These are phyloP conservation scores for Thermophis baileyi DNA, from an alignment of 2,113 vertebrate species.

Conservation along the genomic window DNA sequence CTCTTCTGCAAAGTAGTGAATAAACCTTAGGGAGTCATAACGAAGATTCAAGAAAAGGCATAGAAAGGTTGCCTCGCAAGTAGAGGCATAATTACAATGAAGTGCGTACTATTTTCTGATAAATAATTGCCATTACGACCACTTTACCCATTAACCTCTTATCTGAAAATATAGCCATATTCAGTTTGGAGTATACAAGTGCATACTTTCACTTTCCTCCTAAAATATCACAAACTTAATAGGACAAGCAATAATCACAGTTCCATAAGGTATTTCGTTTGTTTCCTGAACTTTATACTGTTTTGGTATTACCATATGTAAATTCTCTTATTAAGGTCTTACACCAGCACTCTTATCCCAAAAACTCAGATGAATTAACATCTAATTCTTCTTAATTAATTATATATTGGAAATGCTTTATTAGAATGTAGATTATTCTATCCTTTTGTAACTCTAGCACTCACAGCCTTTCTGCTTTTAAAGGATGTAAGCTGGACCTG, in stretches of 20 bases:
- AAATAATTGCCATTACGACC: accelerated
- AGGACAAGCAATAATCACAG: neutral
- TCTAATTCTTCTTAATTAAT: neutral
- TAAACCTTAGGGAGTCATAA: conserved; percentile 13
- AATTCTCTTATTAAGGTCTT: neutral
- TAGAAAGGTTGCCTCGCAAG: neutral
- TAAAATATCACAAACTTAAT: neutral
- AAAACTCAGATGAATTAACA: neutral
- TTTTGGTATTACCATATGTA: neutral
- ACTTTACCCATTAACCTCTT: neutral
- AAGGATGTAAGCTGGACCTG: too few species aligned
- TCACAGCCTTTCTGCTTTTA: neutral
- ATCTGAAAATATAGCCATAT: neutral
- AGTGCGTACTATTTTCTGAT: neutral
- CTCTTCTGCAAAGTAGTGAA: conserved; percentile 30
- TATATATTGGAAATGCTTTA: neutral
- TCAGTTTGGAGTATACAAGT: neutral
- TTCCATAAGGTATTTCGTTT: neutral
- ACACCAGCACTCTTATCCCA: neutral
- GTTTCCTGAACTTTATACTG: neutral
- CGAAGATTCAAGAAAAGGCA: neutral
- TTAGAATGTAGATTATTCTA: neutral
- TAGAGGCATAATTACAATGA: neutral
- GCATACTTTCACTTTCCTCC: neutral
- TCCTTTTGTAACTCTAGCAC: neutral